Percentiles rank a stretch among this genome's conserved stretches.
Conservation (phyloP, 2,797 vertebrate genomes). For the Onychomys arenicola region DNA sequence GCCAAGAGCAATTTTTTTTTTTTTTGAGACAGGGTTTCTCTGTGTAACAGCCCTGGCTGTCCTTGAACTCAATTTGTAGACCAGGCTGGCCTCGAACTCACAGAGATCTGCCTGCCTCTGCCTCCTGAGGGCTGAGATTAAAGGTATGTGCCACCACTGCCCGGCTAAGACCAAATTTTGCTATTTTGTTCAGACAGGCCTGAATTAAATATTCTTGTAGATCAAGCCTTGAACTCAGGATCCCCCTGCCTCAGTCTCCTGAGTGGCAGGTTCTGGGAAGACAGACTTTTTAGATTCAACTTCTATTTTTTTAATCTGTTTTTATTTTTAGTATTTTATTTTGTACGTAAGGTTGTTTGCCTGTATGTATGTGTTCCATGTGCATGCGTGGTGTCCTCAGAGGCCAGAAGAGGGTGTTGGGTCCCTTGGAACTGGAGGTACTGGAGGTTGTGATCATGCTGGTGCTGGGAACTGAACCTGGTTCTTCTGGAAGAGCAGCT, state of each 20-base stretch:
- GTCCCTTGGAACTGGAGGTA: background rate
- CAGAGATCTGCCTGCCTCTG: too few relatives aligned
- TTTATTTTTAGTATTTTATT: background rate
- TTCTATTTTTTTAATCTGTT: background rate
- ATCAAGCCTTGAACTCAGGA: background rate
- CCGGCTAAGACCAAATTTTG: background rate
- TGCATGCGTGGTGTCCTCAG: background rate
- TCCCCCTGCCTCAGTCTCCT: background rate
- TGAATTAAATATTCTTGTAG: background rate
- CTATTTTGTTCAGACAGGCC: background rate
- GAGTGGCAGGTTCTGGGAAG: background rate
- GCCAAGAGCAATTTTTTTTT: too few relatives aligned
- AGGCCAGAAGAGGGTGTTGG: background rate
- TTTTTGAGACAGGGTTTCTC: too few relatives aligned
- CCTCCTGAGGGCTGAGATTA: too few relatives aligned
- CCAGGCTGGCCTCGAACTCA: too few relatives aligned
- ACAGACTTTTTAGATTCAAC: background rate
- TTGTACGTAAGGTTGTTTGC: background rate
- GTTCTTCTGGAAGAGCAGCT: background rate
- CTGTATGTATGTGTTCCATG: background rate
- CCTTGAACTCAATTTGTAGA: too few relatives aligned
- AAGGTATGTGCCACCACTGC: too few relatives aligned
- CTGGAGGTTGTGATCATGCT: background rate
- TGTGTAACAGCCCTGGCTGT: too few relatives aligned
- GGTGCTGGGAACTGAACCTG: background rate